Base-by-base conservation (phyloP, 2,113 vertebrate genomes). In the Ptychochromis oligacanthus region DNA sequence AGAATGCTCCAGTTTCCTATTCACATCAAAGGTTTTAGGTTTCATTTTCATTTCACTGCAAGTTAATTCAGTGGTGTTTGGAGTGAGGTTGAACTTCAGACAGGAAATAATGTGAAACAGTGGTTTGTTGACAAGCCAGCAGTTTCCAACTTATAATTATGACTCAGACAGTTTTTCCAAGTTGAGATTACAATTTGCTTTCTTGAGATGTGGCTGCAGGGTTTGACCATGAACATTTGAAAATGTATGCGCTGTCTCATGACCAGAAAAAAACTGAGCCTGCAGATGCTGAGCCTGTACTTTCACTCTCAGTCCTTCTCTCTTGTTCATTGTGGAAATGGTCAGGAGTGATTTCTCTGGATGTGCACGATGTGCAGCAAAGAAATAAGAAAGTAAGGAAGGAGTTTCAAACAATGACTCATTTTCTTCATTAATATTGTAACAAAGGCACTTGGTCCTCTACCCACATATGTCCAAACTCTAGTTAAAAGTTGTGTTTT, bases 131-230 rank as follows among this genome's bases (percentile, higher is more conserved):
- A 86, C 52, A 74, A 60, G 28, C 79, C 84, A 77, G 15, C 12
- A 59, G 55, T 80, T 61, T 84, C 79, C 46, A 77, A 57, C 87
- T 65, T 74, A 60, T 82, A 82, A 89, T 89, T 82, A 87, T 61
- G 80, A 81, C 75, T 65, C 49, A 59, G 75, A 76, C 65, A 26
- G 56, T 87, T 89, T 91, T 87, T 90, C 88, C 77, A 60, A 75
- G 54, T 77, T 28, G 0, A 36, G 80, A 74, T 84, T 80, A 74
- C 49, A 57, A 56, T 81, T 81, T 34, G 65, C 46, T 38, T n/a
- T 77, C 65, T 58, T 72, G 77, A 78, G 78, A 77, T 80, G 87
- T 75, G 59, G 83, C 82, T 34, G 24, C 40, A 61, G 60, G 61
- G 36, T 84, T 80, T 76, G 74, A 65, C 26, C 15, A 10, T 18